Conservation (phyloP, 2,888 invertebrate species). For the Cataglyphis altisquamis region DNA sequence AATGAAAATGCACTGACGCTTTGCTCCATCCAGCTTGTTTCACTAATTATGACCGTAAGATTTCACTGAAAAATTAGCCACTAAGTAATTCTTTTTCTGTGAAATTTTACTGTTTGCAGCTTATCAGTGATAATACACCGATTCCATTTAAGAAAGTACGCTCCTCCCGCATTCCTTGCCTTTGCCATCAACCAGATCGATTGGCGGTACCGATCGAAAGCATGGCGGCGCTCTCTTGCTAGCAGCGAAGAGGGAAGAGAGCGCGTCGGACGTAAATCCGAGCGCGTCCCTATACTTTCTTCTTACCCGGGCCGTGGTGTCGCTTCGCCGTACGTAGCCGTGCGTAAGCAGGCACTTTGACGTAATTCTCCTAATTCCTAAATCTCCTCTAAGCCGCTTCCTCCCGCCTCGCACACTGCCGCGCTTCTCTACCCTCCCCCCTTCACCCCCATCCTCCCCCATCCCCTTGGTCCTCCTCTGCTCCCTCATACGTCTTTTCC, state of each 20-base stretch:
- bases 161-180: background rate
- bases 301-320: slow-evolving; percentile 45
- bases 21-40: background rate
- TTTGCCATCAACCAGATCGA: slow-evolving; percentile 13
- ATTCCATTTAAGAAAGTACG: background rate
- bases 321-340: slow-evolving; percentile 62
- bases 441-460: background rate
- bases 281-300: slow-evolving; percentile 32
- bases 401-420: slow-evolving; percentile 31
- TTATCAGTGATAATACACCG: background rate
- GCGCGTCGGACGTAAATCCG: slow-evolving; percentile 38
- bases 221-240: slow-evolving; percentile 27
- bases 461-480: background rate
- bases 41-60: background rate
- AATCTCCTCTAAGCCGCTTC: slow-evolving; percentile 72
- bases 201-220: slow-evolving; percentile 38
- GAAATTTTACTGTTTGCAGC: background rate
- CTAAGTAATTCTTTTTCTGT: background rate
- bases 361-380: slow-evolving; percentile 77
- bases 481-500: slow-evolving; percentile 64
- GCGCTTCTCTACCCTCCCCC: background rate
- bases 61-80: background rate
- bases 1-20: too few relatives aligned
- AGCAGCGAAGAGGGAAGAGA: slow-evolving; percentile 12
- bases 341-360: slow-evolving; percentile 75